Evolutionary conservation across 2,797 vertebrate species (phyloP), one percentile per base, ranked within the genome.

Genomic region (Sebastes cheni): DNA sequence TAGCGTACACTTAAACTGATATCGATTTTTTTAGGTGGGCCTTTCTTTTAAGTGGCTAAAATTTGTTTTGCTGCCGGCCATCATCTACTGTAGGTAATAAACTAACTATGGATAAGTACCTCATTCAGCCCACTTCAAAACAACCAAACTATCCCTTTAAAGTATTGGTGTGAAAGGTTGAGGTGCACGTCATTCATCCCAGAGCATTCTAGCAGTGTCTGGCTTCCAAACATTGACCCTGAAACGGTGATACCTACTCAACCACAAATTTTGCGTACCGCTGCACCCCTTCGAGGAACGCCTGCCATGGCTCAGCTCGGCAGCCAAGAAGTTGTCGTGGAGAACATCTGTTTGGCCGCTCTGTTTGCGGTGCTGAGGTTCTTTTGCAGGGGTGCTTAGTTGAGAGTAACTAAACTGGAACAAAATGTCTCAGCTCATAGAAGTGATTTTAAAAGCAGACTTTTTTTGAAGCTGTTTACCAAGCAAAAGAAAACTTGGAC

Each of bases 331-430:
- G 66, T 78, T 72, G 42, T 89, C 72, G 73, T 70, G 77, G 58
- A 79, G 67, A 83, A 82, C 90, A 91, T 92, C 87, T 89, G 90
- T 76, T 91, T 81, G 81, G 85, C 72, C 76, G 75, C 78, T 86
- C 69, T 39, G 71, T 69, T 80, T 61, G 67, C 62, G 64, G 84
- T 82, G 72, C 66, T 68, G 77, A 68, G 81, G 76, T 78, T 82
- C 76, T 79, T 67, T 67, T 50, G 61, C 58, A 55, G 50, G 25
- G 75, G 34, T 42, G 75, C 61, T 70, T 30, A 20, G 59, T 61
- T 67, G 58, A 84, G 74, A 74, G 65, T 32, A 56, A 66, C 67
- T 71, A 67, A 69, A 46, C 80, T 86, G 77, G 84, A 89, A 87
- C 76, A 81, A 81, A 80, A 85, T 83, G 75, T 84, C 62, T 83